Evolutionary conservation across 2,888 invertebrate species (phyloP), one percentile per base, ranked within the genome.

Genomic region (Chrysomela aeneicollis): DNA sequence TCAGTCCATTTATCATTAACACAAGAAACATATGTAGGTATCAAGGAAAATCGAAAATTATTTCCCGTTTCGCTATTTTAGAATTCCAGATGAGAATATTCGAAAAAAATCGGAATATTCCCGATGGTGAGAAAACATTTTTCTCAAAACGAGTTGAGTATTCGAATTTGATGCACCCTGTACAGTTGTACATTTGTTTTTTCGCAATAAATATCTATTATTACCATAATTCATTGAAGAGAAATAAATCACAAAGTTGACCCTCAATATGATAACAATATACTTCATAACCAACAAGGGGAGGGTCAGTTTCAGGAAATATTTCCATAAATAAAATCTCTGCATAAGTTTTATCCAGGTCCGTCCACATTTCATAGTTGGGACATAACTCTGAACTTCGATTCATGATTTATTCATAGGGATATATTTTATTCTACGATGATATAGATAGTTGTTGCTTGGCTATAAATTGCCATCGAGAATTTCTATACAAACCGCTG

Each of bases 391-490:
- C 64, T 26, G 35, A 60, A 52, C 37, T 57, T 42, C 42, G 22
- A 42, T 57, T n/a, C n/a, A 64, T 64, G 64, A 64, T 64, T 64
- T 65, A 65, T 65, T 62, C 65, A 65, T 65, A 12, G 18, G 50
- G 30, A 53, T 55, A 53, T 55, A 54, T 47, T 61, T 65, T 35
- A 35, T 35, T 35, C 26, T 6, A 26, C 26, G 26, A 26, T 26
- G 26, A 5, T 26, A 6, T 26, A 26, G 9, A 35, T 35, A 35
- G 35, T 42, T 42, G 42, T 42, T 42, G 42, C 42, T 42, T 42
- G 42, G 15, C 2, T 15, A 42, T 42, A 42, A 42, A 42, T 42
- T 42, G 1, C 12, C 12, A 42, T 42, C 15, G 4, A 6, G 15
- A 42, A 15, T 12, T 55, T 55, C 22, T 15, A 42, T 8, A 9